phyloP scores from a whole-genome alignment of 2,113 vertebrate genomes.

The Rhynchopsitta pachyrhyncha region DNA sequence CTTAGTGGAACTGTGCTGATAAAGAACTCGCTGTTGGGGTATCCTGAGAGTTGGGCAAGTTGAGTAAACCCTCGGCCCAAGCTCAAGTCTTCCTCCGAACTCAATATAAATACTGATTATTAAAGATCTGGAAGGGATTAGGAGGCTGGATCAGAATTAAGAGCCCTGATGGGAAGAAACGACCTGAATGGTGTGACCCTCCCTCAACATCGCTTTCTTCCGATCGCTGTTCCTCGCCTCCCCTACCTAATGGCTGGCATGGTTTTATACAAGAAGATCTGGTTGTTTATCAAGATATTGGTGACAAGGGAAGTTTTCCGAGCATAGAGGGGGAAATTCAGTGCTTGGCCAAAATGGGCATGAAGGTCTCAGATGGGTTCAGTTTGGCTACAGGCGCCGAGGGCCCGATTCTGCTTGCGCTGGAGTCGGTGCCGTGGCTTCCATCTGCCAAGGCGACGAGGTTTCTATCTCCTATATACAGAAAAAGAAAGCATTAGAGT shows the following conservation, averaged over 20 bases:
- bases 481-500: background rate
- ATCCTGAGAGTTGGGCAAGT: background rate
- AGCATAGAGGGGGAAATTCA: background rate
- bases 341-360: background rate
- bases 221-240: rapidly evolving
- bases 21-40: background rate
- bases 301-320: background rate
- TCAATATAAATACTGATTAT: background rate
- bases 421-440: rapidly evolving
- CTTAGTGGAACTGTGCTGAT: background rate
- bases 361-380: background rate
- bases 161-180: background rate
- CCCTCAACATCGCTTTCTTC: background rate
- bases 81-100: background rate
- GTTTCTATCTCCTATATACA: background rate
- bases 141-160: background rate
- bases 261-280: background rate
- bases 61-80: background rate
- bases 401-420: rapidly evolving
- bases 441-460: background rate
- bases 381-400: rapidly evolving
- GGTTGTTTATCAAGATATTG: background rate
- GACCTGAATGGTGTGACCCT: background rate
- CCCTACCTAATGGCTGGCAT: background rate
- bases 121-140: background rate